These are phyloP conservation scores for Brachionus koreanus DNA, from an alignment of 1,140 invertebrate species.

Conservation along the genomic window DNA sequence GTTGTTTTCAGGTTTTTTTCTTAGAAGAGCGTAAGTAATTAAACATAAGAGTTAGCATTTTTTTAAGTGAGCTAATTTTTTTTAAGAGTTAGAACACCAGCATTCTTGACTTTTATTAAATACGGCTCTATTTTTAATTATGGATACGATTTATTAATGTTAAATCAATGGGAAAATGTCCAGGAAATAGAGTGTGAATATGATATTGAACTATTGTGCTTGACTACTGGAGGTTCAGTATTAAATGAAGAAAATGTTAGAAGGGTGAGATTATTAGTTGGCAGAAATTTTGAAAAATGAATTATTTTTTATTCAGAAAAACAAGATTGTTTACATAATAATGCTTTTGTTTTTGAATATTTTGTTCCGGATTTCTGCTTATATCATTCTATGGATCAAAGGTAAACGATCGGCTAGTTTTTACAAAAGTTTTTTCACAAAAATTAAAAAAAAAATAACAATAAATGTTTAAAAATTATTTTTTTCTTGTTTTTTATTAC, in stretches of 20 bases:
- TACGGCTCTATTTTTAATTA: constrained; percentile 29
- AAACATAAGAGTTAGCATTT: not conserved
- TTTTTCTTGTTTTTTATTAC: too few relatives aligned
- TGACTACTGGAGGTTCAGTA: not conserved
- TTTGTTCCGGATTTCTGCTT: not conserved
- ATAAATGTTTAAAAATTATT: constrained; percentile 4
- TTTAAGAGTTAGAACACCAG: not conserved
- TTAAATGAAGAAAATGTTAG: not conserved
- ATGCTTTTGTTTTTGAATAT: constrained; percentile 4
- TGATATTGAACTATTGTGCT: constrained; percentile 18
- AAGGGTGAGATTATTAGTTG: not conserved
- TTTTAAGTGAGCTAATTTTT: not conserved
- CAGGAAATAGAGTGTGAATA: constrained; percentile 27
- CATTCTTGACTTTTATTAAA: not conserved
- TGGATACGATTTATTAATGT: constrained; percentile 2
- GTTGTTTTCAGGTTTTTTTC: constrained; percentile 42
- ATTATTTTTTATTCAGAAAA: not conserved
- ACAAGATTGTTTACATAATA: not conserved
- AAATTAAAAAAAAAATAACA: not conserved
- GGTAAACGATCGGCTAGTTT: not conserved
- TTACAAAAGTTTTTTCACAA: not conserved
- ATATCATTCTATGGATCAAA: not conserved
- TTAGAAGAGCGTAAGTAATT: constrained; percentile 13
- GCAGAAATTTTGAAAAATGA: not conserved
- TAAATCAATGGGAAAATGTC: constrained; percentile 44